Percentiles rank a stretch among this genome's conserved stretches.
Conservation (phyloP, 2,113 vertebrate genomes). For the Lepus timidus region DNA sequence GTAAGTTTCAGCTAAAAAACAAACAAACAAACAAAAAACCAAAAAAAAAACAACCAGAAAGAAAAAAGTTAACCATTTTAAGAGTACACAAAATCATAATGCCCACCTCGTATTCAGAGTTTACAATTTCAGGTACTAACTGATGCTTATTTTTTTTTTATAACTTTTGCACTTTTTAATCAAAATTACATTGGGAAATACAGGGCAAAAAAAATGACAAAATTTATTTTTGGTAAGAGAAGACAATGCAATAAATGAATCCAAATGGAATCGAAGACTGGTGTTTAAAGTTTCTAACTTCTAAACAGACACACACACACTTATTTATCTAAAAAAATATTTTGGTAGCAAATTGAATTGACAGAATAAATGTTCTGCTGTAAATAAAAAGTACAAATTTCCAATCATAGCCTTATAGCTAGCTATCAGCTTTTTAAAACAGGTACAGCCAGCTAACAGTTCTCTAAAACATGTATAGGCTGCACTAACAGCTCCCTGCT, state of each 20-base stretch:
- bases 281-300: conserved; percentile 69
- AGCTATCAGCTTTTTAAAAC: conserved; percentile 70
- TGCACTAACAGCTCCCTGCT: conserved; percentile 83
- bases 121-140: conserved; percentile 82
- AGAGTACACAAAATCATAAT: conserved; percentile 86
- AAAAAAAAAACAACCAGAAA: conserved; percentile 79
- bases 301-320: conserved; percentile 57
- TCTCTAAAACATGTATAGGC: conserved; percentile 72
- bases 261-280: conserved; percentile 65
- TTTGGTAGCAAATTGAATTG: conserved; percentile 83
- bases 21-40: conserved; percentile 73
- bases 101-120: conserved; percentile 85
- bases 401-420: conserved; percentile 47
- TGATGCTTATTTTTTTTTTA: conserved; percentile 73
- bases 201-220: conserved; percentile 79
- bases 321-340: conserved; percentile 75
- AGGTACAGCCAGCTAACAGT: conserved; percentile 59
- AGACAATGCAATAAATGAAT: conserved; percentile 58
- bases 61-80: conserved; percentile 81
- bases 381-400: conserved; percentile 81
- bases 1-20: conserved; percentile 85
- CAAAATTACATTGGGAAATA: conserved; percentile 80
- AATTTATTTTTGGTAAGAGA: conserved; percentile 73
- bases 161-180: conserved; percentile 72
- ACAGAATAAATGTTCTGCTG: conserved; percentile 85